Percentiles rank a stretch among this genome's conserved stretches.
phyloP scores from a whole-genome alignment of 2,888 invertebrate genomes.

The Tipula confusa region DNA sequence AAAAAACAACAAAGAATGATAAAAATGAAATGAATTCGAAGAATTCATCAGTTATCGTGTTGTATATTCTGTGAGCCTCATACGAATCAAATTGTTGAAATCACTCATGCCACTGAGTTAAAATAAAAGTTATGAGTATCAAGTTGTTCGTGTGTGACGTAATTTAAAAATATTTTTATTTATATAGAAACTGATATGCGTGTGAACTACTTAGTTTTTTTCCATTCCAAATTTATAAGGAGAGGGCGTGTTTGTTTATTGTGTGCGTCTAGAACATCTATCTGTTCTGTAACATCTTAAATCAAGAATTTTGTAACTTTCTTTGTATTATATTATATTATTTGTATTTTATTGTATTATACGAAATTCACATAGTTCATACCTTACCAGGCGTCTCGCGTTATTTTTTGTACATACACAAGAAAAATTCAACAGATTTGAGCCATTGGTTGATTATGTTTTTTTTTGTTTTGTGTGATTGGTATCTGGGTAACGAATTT shows the following conservation, averaged over 20 bases:
- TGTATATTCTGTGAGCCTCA: neutral
- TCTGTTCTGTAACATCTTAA: too few relatives aligned
- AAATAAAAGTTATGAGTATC: neutral
- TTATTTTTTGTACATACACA: neutral
- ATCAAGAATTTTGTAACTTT: neutral
- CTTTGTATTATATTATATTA: too few relatives aligned
- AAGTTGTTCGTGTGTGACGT: neutral
- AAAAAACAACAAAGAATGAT: neutral
- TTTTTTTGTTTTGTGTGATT: neutral
- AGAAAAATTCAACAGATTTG: neutral
- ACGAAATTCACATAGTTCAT: neutral
- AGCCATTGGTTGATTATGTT: too few relatives aligned
- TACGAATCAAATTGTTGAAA: neutral
- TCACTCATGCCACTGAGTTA: constrained; percentile 6
- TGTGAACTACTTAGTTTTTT: neutral
- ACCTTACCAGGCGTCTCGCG: neutral
- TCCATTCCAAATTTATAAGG: neutral
- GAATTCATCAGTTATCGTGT: neutral
- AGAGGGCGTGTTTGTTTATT: neutral
- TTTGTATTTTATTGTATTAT: too few relatives aligned
- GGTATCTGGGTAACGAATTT: neutral
- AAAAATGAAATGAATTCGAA: constrained; percentile 25
- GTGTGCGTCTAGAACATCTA: too few relatives aligned
- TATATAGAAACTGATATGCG: neutral
- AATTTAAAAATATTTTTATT: neutral